Evolutionary conservation across 2,888 invertebrate genomes (phyloP).

Genomic region (Gnatocerus cornutus): DNA sequence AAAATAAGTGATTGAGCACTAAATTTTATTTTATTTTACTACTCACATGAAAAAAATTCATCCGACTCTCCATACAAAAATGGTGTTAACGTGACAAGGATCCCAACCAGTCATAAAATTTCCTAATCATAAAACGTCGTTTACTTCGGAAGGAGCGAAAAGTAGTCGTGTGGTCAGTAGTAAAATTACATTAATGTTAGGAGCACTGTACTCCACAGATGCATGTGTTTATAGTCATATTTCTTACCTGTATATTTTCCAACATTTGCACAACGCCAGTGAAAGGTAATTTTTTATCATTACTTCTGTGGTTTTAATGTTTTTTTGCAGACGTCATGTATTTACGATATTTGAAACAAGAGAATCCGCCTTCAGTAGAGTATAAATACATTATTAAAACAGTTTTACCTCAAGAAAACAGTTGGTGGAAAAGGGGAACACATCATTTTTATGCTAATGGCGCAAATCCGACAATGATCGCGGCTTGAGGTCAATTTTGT

Average conservation of each 20-base stretch:
- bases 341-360: constrained; percentile 46
- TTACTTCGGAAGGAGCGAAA: constrained; percentile 18
- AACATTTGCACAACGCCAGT: constrained; percentile 11
- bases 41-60: background rate
- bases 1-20: too few relatives aligned
- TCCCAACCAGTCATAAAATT: constrained; percentile 26
- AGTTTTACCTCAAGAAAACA: constrained; percentile 57
- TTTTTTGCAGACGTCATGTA: constrained; percentile 4
- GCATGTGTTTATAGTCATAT: constrained; percentile 7
- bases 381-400: constrained; percentile 63
- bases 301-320: background rate
- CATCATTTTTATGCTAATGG: constrained; percentile 57
- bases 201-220: constrained; percentile 15
- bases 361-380: constrained; percentile 59
- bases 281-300: constrained; percentile 20
- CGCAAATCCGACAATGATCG: constrained; percentile 49
- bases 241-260: constrained; percentile 21
- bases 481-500: constrained; percentile 45
- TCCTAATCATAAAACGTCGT: constrained; percentile 7
- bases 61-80: background rate
- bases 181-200: constrained; percentile 10
- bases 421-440: constrained; percentile 67
- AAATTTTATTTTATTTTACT: too few relatives aligned
- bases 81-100: constrained; percentile 40
- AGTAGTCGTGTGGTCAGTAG: constrained; percentile 10